Evolutionary conservation across 2,113 vertebrate genomes (phyloP).

Genomic region (Naja naja): DNA sequence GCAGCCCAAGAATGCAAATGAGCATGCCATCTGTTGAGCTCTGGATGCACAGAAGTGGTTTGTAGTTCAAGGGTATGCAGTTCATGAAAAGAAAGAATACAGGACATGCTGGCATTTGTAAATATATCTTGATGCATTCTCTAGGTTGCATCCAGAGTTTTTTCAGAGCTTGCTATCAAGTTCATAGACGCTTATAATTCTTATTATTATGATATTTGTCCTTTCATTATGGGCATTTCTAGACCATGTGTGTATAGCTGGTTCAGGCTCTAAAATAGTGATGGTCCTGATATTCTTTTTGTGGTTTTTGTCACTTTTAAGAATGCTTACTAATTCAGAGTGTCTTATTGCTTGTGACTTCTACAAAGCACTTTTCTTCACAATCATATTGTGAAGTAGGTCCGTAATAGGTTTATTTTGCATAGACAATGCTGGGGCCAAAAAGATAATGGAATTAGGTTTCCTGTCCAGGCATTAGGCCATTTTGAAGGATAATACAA

Average conservation of each 20-base stretch:
- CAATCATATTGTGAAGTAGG: neutral
- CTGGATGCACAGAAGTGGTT: neutral
- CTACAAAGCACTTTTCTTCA: conserved; percentile 1
- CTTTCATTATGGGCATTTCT: conserved; percentile 36
- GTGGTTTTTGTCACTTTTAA: conserved; percentile 60
- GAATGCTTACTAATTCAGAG: conserved; percentile 57
- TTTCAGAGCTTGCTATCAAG: conserved; percentile 1
- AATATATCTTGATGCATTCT: neutral
- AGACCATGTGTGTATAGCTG: conserved; percentile 42
- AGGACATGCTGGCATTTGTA: neutral
- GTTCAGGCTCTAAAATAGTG: conserved; percentile 44
- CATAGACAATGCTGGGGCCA: neutral
- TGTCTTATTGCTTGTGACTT: conserved; percentile 13
- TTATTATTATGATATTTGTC: conserved; percentile 25
- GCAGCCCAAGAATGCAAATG: neutral
- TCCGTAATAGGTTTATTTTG: neutral
- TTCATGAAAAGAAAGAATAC: neutral
- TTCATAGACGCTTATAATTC: neutral
- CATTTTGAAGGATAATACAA: neutral
- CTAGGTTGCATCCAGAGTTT: neutral
- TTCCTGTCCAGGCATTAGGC: neutral
- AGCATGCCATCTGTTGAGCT: neutral
- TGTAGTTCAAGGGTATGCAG: neutral
- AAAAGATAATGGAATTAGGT: neutral
- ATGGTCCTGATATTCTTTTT: conserved; percentile 33